These are phyloP conservation scores for Acleris emargana DNA, from an alignment of 2,888 invertebrate species.

Conservation along the genomic window DNA sequence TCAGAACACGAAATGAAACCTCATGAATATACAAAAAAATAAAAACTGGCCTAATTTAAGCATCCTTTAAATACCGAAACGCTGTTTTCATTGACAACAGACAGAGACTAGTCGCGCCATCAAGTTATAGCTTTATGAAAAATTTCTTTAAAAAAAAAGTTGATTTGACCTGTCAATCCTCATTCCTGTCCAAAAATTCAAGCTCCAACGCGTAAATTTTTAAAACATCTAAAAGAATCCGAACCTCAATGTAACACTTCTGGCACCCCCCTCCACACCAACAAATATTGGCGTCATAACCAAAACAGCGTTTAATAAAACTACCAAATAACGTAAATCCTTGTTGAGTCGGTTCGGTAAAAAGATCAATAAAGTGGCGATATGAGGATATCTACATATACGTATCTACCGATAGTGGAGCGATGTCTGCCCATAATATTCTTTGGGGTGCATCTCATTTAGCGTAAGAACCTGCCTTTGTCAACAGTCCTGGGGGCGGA, in stretches of 20 bases:
- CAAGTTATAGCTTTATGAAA: no score
- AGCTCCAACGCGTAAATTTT: no score
- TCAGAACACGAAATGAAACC: no score
- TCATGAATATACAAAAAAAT: no score
- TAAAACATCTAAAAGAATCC: background rate
- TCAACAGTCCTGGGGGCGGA: slow-evolving; percentile 81
- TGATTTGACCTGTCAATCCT: no score
- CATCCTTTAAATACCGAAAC: no score
- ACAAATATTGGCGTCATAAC: slow-evolving; percentile 24
- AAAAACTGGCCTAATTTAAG: no score
- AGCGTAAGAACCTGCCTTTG: slow-evolving; percentile 83
- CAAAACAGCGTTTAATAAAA: slow-evolving; percentile 39
- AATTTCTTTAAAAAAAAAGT: no score
- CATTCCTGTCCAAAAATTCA: no score
- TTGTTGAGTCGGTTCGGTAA: slow-evolving; percentile 51
- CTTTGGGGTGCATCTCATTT: slow-evolving; percentile 84
- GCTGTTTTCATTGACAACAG: no score
- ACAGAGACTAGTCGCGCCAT: no score
- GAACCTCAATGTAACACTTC: background rate
- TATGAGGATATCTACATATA: slow-evolving; percentile 64
- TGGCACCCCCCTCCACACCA: background rate
- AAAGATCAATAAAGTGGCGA: slow-evolving; percentile 73
- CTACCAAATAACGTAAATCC: slow-evolving; percentile 45
- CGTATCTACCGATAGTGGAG: slow-evolving; percentile 65
- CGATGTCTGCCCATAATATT: slow-evolving; percentile 84